Evolutionary conservation across 1,140 invertebrate species (phyloP).

Genomic region (Sinella curviseta): DNA sequence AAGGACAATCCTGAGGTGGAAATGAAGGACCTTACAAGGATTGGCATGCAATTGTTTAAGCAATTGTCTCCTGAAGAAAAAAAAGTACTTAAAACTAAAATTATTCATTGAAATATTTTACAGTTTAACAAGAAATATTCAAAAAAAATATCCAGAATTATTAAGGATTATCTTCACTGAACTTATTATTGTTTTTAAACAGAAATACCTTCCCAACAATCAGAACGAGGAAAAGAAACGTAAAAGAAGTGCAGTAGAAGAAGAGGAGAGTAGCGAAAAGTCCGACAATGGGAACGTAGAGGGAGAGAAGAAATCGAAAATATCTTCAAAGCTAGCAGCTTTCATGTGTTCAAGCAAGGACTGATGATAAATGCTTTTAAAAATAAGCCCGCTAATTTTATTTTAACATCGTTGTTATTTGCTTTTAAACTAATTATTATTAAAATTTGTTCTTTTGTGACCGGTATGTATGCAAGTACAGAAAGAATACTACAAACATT

Average conservation of each 20-base stretch:
- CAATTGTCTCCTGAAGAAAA: background rate
- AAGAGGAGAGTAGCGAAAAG: background rate
- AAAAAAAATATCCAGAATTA: too few species aligned
- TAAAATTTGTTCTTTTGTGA: background rate
- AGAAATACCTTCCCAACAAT: background rate
- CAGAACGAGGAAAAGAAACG: conserved; percentile 18
- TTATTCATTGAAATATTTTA: too few species aligned
- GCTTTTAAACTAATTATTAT: too few species aligned
- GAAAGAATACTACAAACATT: background rate
- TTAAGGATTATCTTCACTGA: background rate
- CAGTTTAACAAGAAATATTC: too few species aligned
- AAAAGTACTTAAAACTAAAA: background rate
- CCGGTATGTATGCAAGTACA: background rate
- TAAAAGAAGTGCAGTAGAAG: background rate
- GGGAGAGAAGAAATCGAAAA: conserved; percentile 29
- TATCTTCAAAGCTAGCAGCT: conserved; percentile 17
- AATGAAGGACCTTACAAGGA: conserved; percentile 59
- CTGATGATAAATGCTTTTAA: background rate
- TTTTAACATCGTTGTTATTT: too few species aligned
- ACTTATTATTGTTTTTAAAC: background rate
- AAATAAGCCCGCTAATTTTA: background rate
- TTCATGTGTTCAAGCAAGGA: background rate
- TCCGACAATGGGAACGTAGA: conserved; percentile 14
- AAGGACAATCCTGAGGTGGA: conserved; percentile 60
- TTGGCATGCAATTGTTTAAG: conserved; percentile 57